phyloP scores from a whole-genome alignment of 2,888 invertebrate species.

The Dioctria rufipes region DNA sequence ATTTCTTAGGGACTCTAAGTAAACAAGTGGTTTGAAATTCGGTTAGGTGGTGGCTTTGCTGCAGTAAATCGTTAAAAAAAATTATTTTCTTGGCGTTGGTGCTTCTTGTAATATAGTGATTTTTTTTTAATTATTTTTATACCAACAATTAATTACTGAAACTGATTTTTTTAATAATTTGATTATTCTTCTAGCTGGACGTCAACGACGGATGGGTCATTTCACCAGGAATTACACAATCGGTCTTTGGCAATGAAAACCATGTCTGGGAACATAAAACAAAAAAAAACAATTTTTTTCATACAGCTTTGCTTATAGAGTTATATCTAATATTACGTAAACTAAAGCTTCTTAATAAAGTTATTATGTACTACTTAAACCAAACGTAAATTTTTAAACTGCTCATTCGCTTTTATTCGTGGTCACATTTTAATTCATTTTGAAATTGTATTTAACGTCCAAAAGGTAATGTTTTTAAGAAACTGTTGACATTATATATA shows the following conservation, averaged over 20 bases:
- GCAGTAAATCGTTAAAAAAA: not conserved
- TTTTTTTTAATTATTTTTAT: constrained; percentile 26
- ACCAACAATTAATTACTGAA: not conserved
- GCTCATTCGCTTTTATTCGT: not conserved
- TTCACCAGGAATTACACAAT: constrained; percentile 87
- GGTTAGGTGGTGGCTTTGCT: constrained; percentile 47
- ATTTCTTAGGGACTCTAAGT: not conserved
- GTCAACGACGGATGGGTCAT: constrained; percentile 85
- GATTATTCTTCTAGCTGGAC: constrained; percentile 69
- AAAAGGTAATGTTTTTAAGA: not conserved
- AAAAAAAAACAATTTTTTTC: not conserved
- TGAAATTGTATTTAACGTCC: not conserved
- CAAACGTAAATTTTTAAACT: not conserved
- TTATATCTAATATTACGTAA: not conserved
- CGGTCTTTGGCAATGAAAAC: constrained; percentile 72
- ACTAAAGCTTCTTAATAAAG: not conserved
- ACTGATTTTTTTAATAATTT: not conserved
- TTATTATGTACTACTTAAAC: not conserved
- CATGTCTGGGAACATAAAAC: constrained; percentile 10
- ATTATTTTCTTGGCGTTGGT: constrained; percentile 36
- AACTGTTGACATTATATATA: not conserved
- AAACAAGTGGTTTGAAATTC: constrained; percentile 8
- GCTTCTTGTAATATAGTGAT: constrained; percentile 19
- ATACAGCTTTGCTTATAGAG: not conserved
- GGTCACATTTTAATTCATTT: not conserved